Conservation (phyloP, 1,140 invertebrate species). For the Ceratina japonica region DNA sequence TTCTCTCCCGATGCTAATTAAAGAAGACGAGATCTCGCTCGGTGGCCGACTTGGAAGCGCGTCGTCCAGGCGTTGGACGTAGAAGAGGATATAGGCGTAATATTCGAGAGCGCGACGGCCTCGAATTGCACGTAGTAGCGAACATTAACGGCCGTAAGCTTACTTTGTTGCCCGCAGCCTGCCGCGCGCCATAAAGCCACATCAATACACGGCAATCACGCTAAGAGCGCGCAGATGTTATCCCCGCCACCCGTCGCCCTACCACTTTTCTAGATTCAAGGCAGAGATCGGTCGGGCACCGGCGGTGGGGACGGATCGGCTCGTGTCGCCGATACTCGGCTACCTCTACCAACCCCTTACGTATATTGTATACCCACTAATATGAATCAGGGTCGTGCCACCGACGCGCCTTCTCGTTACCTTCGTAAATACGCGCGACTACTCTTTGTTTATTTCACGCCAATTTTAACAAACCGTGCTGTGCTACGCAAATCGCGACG, state of each 20-base stretch:
- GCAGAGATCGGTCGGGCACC: slow-evolving; percentile 21
- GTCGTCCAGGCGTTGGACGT: slow-evolving; percentile 49
- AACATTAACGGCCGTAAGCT: slow-evolving; percentile 61
- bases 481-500: too few relatives aligned
- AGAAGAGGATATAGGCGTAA: slow-evolving; percentile 11
- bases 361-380: background rate
- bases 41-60: background rate
- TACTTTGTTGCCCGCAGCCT: slow-evolving; percentile 67
- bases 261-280: slow-evolving; percentile 34
- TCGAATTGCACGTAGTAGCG: slow-evolving; percentile 49
- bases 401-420: background rate
- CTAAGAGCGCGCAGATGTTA: slow-evolving; percentile 78
- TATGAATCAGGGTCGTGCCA: slow-evolving; percentile 33
- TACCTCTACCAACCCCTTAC: background rate
- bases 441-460: background rate
- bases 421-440: background rate
- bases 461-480: too few relatives aligned
- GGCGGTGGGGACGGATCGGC: slow-evolving; percentile 50
- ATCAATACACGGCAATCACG: slow-evolving; percentile 77
- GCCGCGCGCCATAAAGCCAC: slow-evolving; percentile 74
- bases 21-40: slow-evolving; percentile 14
- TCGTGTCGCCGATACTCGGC: slow-evolving; percentile 58
- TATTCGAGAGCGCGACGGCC: slow-evolving; percentile 35
- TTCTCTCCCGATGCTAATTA: background rate
- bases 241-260: slow-evolving; percentile 61